phyloP scores from a whole-genome alignment of 2,888 invertebrate species.

The Villa cingulata region DNA sequence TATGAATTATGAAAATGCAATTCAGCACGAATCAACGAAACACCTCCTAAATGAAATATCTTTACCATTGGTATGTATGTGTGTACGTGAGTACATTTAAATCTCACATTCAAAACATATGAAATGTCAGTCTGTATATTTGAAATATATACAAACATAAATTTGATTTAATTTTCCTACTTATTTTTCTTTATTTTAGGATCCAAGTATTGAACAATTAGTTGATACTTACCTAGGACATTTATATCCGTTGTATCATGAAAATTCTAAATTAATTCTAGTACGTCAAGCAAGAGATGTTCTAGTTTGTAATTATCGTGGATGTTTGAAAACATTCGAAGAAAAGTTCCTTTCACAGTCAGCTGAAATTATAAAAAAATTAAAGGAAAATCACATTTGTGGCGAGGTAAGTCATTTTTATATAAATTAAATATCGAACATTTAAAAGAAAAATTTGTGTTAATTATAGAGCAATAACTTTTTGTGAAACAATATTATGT shows the following conservation, averaged over 20 bases:
- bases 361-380: conserved; percentile 40
- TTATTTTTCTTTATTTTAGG: conserved; percentile 14
- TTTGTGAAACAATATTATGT: no score
- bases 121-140: no score
- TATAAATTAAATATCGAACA: no score
- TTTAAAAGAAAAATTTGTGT: no score
- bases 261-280: conserved; percentile 44
- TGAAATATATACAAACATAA: no score
- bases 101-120: no score
- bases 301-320: conserved; percentile 50
- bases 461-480: no score
- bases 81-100: no score
- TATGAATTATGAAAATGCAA: no score
- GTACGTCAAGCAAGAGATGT: conserved; percentile 55
- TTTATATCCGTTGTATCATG: conserved; percentile 46
- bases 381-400: conserved; percentile 36
- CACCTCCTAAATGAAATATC: no score
- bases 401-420: conserved; percentile 28
- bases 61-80: no score
- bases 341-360: conserved; percentile 49
- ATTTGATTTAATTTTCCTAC: neutral
- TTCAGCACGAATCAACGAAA: no score
- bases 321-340: conserved; percentile 48
- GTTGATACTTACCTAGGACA: conserved; percentile 49
- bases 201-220: conserved; percentile 27